Percentiles rank a stretch among this genome's conserved stretches.
Conservation (phyloP, 2,113 vertebrate genomes). For the Oreotragus oreotragus region DNA sequence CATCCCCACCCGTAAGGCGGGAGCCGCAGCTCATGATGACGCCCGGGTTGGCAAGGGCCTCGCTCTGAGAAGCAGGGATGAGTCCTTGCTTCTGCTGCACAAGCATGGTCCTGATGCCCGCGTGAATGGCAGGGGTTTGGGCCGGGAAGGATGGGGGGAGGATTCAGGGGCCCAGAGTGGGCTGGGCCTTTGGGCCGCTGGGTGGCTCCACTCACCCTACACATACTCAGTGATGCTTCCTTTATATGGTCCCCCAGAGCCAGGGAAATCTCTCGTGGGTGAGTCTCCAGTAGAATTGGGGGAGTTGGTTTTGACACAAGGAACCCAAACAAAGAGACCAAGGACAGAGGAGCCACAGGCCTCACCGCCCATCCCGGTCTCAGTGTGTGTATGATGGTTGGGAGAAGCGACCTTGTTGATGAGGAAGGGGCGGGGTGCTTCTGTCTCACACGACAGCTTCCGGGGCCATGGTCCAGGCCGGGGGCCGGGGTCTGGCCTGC, state of each 20-base stretch:
- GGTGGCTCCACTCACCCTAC: background rate
- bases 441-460: accelerated
- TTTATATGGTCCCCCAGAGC: background rate
- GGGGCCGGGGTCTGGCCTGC: accelerated
- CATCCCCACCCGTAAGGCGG: accelerated
- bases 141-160: background rate
- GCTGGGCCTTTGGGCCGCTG: background rate
- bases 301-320: background rate
- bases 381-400: accelerated
- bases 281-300: background rate
- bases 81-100: accelerated
- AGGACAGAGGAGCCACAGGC: background rate
- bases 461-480: accelerated
- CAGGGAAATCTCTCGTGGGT: accelerated
- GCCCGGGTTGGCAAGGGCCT: accelerated
- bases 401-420: background rate
- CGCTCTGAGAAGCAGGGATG: no score
- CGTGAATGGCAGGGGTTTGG: background rate
- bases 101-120: background rate
- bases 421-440: accelerated
- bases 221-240: accelerated
- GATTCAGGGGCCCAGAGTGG: background rate
- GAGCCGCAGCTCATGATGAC: accelerated
- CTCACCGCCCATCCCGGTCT: background rate
- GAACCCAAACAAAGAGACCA: background rate